phyloP scores from a whole-genome alignment of 2,797 vertebrate genomes.

The Sus cebifrons region DNA sequence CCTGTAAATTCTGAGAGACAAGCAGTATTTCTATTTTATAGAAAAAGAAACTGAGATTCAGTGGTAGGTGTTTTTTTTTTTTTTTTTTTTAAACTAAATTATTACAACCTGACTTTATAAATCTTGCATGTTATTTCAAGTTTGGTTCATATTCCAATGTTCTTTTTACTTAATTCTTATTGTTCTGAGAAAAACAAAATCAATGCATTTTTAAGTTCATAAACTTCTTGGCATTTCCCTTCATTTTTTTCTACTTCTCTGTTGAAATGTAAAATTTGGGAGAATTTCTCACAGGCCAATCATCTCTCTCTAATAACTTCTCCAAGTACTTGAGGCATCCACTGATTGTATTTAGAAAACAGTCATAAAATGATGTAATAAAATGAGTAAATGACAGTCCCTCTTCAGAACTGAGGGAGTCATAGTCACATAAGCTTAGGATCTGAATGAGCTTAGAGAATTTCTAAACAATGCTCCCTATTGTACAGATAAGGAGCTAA shows the following conservation, averaged over 20 bases:
- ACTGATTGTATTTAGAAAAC: constrained; percentile 39
- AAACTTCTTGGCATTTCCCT: background rate
- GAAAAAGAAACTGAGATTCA: background rate
- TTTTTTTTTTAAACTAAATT: background rate
- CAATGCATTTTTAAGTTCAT: background rate
- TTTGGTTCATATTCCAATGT: background rate
- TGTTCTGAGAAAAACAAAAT: constrained; percentile 10
- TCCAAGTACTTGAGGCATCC: background rate
- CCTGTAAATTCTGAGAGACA: background rate
- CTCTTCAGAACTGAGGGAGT: constrained; percentile 47
- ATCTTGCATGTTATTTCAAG: background rate
- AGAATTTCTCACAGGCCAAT: background rate
- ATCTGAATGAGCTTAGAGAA: constrained; percentile 51
- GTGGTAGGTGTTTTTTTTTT: background rate
- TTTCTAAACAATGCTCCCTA: constrained; percentile 64
- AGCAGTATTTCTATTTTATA: background rate
- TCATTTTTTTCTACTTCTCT: background rate
- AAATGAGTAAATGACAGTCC: constrained; percentile 43
- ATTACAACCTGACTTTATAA: background rate
- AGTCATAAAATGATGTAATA: constrained; percentile 28
- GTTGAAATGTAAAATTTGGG: background rate
- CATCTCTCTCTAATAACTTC: constrained; percentile 13
- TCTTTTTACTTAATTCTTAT: background rate
- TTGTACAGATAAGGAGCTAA: constrained; percentile 37
- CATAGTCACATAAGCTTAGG: constrained; percentile 55